These are phyloP conservation scores for Microcebus lehilahytsara DNA, from an alignment of 2,113 vertebrate genomes.

Conservation along the genomic window DNA sequence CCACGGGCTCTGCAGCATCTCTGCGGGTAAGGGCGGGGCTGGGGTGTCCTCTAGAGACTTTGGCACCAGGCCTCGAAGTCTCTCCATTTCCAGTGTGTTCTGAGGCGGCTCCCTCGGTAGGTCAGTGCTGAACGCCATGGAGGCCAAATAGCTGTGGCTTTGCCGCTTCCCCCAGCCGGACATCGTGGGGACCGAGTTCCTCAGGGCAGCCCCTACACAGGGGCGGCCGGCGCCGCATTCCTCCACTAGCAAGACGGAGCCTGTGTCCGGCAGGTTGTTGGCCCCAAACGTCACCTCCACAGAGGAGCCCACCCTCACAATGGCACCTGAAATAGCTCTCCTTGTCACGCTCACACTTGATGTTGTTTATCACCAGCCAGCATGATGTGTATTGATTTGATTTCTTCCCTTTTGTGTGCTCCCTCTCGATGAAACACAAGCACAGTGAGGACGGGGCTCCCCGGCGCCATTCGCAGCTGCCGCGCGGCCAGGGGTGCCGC, in stretches of 20 bases:
- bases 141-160: background rate
- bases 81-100: background rate
- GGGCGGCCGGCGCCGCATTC: background rate
- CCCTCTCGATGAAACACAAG: background rate
- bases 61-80: too few species aligned
- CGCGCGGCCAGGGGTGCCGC: background rate
- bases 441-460: background rate
- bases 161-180: background rate
- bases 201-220: too few species aligned
- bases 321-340: background rate
- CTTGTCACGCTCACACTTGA: background rate
- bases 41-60: background rate
- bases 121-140: background rate
- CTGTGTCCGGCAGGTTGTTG: background rate
- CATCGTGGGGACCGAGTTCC: background rate
- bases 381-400: background rate
- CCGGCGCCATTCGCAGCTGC: background rate
- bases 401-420: background rate
- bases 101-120: background rate
- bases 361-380: conserved; percentile 9
- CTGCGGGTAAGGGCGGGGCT: too few species aligned
- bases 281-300: background rate
- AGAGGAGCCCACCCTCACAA: background rate
- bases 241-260: background rate
- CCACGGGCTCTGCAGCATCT: background rate